A percentile compares a stretch with the other conserved stretches of the same genome.
Conservation (phyloP, 2,888 invertebrate species). For the Macrosiphum euphorbiae region DNA sequence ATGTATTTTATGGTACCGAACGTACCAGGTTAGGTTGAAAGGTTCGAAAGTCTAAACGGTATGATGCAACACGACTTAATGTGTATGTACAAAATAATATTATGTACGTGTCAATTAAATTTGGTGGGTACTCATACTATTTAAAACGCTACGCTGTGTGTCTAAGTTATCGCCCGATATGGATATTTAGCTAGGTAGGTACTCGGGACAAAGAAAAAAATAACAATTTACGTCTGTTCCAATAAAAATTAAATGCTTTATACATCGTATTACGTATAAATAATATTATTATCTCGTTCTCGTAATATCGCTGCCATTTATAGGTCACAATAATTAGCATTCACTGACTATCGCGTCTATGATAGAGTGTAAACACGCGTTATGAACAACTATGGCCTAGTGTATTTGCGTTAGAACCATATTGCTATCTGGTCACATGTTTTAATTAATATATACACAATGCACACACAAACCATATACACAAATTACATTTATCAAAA, state of each 20-base stretch:
- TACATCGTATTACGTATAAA: not conserved
- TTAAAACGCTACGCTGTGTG: not conserved
- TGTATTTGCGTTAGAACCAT: constrained; percentile 10
- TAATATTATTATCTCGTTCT: not conserved
- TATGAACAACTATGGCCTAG: not conserved
- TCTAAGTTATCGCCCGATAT: not conserved
- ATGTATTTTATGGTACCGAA: not conserved
- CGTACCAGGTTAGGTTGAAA: not conserved
- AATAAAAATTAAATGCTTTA: not conserved
- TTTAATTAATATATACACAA: constrained; percentile 43
- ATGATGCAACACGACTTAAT: not conserved
- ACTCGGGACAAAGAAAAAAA: not conserved
- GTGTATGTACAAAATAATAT: not conserved
- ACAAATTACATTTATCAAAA: constrained; percentile 38
- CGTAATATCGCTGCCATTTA: constrained; percentile 2
- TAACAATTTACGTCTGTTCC: not conserved
- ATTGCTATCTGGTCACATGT: constrained; percentile 31
- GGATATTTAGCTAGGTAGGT: not conserved
- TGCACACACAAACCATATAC: not conserved
- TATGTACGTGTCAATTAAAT: not conserved
- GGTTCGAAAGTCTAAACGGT: not conserved
- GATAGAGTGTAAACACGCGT: constrained; percentile 5
- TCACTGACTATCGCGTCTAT: constrained; percentile 13
- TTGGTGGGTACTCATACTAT: not conserved
- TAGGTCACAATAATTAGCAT: constrained; percentile 27